A percentile compares a stretch with the other conserved stretches of the same genome.
Conservation (phyloP, 2,113 vertebrate genomes). For the Tachysurus fulvidraco region DNA sequence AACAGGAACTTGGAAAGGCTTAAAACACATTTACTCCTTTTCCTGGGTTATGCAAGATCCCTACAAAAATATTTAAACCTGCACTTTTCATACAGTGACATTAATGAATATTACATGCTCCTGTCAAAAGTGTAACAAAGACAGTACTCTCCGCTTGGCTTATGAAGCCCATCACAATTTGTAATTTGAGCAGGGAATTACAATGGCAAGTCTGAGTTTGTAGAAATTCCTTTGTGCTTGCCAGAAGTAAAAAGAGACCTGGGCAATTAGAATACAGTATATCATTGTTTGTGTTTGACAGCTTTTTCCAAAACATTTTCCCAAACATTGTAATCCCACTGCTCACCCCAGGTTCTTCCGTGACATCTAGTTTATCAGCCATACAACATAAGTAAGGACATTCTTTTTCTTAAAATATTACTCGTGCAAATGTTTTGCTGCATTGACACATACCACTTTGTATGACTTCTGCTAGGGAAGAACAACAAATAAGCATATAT, state of each 20-base stretch:
- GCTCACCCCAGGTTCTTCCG: constrained; percentile 51
- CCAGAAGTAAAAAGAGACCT: constrained; percentile 59
- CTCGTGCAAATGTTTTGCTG: constrained; percentile 50
- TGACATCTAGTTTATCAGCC: constrained; percentile 56
- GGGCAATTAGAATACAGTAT: constrained; percentile 66
- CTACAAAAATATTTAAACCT: constrained; percentile 47
- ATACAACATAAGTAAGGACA: constrained; percentile 42
- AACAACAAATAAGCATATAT: neutral
- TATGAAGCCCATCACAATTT: constrained; percentile 63
- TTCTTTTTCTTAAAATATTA: constrained; percentile 29
- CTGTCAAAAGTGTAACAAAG: constrained; percentile 53
- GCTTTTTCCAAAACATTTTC: constrained; percentile 60
- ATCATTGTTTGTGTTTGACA: constrained; percentile 70
- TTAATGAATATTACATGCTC: constrained; percentile 55
- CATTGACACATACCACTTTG: constrained; percentile 57
- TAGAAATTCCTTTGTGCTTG: constrained; percentile 70
- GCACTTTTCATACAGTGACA: constrained; percentile 47
- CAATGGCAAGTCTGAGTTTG: constrained; percentile 76
- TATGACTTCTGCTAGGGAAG: constrained; percentile 41
- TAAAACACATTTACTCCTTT: constrained; percentile 38
- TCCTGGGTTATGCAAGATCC: constrained; percentile 43
- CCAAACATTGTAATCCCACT: constrained; percentile 49
- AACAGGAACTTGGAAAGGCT: constrained; percentile 61
- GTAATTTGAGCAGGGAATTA: constrained; percentile 68
- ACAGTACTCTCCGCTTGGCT: constrained; percentile 59